phyloP scores from a whole-genome alignment of 2,888 invertebrate species.

The Nasonovia ribisnigri region DNA sequence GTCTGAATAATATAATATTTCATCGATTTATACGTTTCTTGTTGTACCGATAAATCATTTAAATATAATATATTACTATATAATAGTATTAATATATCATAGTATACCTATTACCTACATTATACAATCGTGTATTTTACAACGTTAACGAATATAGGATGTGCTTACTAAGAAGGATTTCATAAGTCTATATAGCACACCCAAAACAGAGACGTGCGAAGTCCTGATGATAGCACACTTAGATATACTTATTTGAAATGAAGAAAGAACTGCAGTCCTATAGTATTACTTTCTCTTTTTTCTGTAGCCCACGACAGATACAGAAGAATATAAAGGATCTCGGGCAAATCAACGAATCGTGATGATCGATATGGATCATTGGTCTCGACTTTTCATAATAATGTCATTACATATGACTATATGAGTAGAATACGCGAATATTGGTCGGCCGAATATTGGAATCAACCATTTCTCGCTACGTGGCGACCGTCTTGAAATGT shows the following conservation, averaged over 20 bases:
- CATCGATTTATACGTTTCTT: background rate
- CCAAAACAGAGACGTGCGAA: conserved; percentile 55
- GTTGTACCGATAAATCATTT: background rate
- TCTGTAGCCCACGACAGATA: conserved; percentile 51
- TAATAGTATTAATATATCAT: background rate
- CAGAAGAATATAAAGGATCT: conserved; percentile 43
- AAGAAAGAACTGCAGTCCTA: conserved; percentile 43
- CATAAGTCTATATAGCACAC: conserved; percentile 31
- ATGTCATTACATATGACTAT: conserved; percentile 41
- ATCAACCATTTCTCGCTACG: background rate
- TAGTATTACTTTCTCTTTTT: conserved; percentile 53
- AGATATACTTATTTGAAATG: conserved; percentile 48
- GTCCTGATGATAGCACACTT: conserved; percentile 57
- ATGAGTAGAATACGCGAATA: background rate
- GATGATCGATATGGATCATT: conserved; percentile 63
- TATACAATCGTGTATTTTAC: background rate
- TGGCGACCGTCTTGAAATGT: conserved; percentile 5
- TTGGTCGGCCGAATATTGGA: conserved; percentile 30
- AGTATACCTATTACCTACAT: too few species aligned
- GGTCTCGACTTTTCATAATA: conserved; percentile 56
- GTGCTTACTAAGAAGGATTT: background rate
- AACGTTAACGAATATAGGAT: background rate
- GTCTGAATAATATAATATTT: background rate
- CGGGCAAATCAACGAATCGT: conserved; percentile 61
- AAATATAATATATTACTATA: background rate